A percentile compares a stretch with the other conserved stretches of the same genome.
phyloP scores from a whole-genome alignment of 2,113 vertebrate genomes.

The Orcinus orca region DNA sequence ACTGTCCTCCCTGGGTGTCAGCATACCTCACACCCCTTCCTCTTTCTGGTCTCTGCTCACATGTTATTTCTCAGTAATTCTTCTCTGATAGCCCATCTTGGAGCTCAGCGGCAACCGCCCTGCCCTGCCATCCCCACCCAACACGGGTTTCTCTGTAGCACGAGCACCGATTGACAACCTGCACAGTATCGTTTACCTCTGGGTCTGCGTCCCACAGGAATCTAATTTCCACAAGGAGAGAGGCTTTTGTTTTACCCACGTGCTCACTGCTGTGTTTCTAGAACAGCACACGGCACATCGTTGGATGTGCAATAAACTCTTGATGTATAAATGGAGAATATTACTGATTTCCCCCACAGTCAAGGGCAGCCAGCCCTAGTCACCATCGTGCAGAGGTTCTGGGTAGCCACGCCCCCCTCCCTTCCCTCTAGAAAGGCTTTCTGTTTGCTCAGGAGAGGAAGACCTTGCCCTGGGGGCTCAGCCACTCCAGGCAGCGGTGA shows the following conservation, averaged over 20 bases:
- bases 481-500: neutral
- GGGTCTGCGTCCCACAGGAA: neutral
- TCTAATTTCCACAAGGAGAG: neutral
- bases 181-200: neutral
- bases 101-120: neutral
- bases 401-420: neutral
- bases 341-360: neutral
- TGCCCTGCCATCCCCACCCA: neutral
- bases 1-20: neutral
- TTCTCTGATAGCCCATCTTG: neutral
- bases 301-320: neutral
- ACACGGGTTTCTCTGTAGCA: rapidly evolving
- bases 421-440: neutral
- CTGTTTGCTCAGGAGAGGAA: neutral
- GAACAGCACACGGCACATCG: neutral
- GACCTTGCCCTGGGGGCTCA: rapidly evolving
- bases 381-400: neutral
- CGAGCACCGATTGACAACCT: neutral
- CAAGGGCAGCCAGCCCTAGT: neutral
- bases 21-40: neutral
- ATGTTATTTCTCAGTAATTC: neutral
- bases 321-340: neutral
- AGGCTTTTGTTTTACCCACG: neutral
- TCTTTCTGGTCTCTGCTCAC: neutral
- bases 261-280: neutral